phyloP scores from a whole-genome alignment of 2,888 invertebrate genomes.

The Diarsia mendica region DNA sequence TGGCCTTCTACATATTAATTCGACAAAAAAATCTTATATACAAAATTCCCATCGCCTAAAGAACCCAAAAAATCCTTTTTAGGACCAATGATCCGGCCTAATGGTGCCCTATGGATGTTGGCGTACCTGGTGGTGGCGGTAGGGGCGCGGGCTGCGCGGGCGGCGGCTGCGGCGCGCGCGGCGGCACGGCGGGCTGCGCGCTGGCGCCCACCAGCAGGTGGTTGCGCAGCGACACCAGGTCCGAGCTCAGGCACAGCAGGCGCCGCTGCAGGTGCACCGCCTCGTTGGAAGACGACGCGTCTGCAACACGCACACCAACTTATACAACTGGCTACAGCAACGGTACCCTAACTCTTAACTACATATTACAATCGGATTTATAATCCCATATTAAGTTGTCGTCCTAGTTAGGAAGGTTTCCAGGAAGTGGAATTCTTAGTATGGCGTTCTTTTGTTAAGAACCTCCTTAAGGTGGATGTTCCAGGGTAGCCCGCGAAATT shows the following conservation, averaged over 20 bases:
- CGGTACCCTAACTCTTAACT: neutral
- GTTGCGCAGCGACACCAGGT: slow-evolving; percentile 97
- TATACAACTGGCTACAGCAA: neutral
- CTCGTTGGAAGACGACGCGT: slow-evolving; percentile 98
- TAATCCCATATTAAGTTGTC: too few relatives aligned
- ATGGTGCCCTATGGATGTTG: too few relatives aligned
- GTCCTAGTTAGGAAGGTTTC: too few relatives aligned
- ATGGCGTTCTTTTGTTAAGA: too few relatives aligned
- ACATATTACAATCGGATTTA: too few relatives aligned
- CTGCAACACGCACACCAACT: slow-evolving; percentile 86
- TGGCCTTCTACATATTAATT: too few relatives aligned
- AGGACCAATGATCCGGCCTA: too few relatives aligned
- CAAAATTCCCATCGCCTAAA: neutral
- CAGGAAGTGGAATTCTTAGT: too few relatives aligned
- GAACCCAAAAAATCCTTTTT: neutral
- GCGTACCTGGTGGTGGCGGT: slow-evolving; percentile 74
- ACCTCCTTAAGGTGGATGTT: too few relatives aligned
- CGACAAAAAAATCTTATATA: too few relatives aligned
- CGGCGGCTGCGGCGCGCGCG: slow-evolving; percentile 75
- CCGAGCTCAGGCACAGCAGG: slow-evolving; percentile 96
- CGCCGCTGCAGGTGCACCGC: slow-evolving; percentile 98
- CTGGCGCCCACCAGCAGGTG: slow-evolving; percentile 93
- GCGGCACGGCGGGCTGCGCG: slow-evolving; percentile 77
- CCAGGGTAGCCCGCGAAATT: too few relatives aligned
- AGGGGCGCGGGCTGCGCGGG: slow-evolving; percentile 74